phyloP scores from a whole-genome alignment of 2,797 vertebrate species.

The Sebastes dallii region DNA sequence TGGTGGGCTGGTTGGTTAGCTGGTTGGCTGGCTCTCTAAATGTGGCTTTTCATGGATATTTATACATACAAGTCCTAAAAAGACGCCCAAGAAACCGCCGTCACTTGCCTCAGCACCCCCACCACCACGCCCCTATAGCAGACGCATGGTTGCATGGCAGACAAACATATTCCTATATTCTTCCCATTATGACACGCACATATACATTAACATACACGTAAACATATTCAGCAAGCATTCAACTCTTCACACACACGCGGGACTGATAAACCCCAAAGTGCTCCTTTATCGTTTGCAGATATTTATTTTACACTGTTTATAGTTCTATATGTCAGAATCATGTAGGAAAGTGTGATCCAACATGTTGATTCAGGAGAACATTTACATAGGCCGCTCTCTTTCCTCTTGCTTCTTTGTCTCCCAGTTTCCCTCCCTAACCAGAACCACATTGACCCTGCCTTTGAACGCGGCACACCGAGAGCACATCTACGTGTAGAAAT shows the following conservation, averaged over 20 bases:
- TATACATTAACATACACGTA: conserved; percentile 23
- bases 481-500: conserved; percentile 50
- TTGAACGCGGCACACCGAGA: conserved; percentile 48
- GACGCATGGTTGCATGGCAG: conserved; percentile 25
- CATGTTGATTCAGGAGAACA: conserved; percentile 74
- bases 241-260: conserved; percentile 31
- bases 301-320: conserved; percentile 75
- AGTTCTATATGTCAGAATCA: conserved; percentile 67
- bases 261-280: conserved; percentile 63
- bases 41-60: conserved; percentile 64
- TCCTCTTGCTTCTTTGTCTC: conserved; percentile 60
- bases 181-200: conserved; percentile 28
- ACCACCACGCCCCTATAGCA: conserved; percentile 2
- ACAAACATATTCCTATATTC: conserved; percentile 14
- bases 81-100: conserved; percentile 34
- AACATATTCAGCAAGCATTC: conserved; percentile 23
- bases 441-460: conserved; percentile 73
- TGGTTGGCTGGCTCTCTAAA: conserved; percentile 50
- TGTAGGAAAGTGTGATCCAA: conserved; percentile 52
- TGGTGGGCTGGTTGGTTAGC: conserved; percentile 43
- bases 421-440: conserved; percentile 65
- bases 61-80: conserved; percentile 46
- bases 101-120: conserved; percentile 11
- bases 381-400: conserved; percentile 62
- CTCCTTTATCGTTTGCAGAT: conserved; percentile 66